Evolutionary conservation across 2,797 vertebrate genomes (phyloP), one percentile per base, ranked within the genome.

Genomic region (Hyperoplus immaculatus): DNA sequence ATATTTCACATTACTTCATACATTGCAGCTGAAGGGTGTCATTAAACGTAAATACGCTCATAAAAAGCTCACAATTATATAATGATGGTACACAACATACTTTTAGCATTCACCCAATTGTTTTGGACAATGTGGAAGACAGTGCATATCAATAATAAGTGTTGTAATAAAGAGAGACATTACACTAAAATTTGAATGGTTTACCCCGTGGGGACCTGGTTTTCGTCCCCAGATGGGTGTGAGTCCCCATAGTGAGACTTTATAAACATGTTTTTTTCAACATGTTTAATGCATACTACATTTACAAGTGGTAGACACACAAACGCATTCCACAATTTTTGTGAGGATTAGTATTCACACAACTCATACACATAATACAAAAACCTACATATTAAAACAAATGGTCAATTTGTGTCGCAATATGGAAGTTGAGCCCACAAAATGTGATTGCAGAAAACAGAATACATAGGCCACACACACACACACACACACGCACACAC

Each of bases 401-500:
- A 29, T 41, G 7, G 9, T 71, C 29, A 14, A 18, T 70, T 13
- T 66, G 10, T 61, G 29, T 62, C 13, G 1, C n/a, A 42, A 10
- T 38, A 42, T 42, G 57, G 8, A 5, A 50, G 14, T 5, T 18
- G 29, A 54, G n/a, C 18, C 41, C 38, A 16, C n/a, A 63, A 57
- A 53, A 49, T 16, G 15, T 42, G 5, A 67, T 4, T 54, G 12
- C 18, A n/a, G 18, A 69, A 64, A 36, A 57, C 8, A 56, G 6
- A 43, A 15, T 15, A 50, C 29, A 29, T 29, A 29, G 29, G 29
- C 29, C 43, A 45, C 59, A 29, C 38, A 60, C 55, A 57, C 53
- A 69, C 3, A 53, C 21, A 49, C 36, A 53, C 8, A 56, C 36
- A 69, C n/a, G 59, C 51, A 75, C 65, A 61, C 58, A 78, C 18